Evolutionary conservation across 1,140 invertebrate species (phyloP).

Genomic region (Lordiphosa clarofinis): DNA sequence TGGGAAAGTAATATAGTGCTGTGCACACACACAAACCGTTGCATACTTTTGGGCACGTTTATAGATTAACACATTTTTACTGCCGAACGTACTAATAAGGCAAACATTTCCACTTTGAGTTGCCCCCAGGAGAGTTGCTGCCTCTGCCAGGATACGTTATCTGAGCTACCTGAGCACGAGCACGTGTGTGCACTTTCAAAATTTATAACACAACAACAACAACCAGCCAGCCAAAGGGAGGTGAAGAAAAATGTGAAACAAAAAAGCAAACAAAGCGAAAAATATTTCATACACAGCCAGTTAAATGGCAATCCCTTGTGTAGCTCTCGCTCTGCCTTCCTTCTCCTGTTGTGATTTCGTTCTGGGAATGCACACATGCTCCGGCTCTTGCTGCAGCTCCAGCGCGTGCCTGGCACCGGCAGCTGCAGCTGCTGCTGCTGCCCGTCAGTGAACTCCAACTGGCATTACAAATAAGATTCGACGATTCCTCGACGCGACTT

Average conservation of each 20-base stretch:
- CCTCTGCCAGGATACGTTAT: slow-evolving; percentile 40
- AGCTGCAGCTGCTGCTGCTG: slow-evolving; percentile 44
- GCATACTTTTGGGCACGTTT: slow-evolving; percentile 52
- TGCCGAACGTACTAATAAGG: slow-evolving; percentile 77
- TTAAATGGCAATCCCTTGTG: slow-evolving; percentile 61
- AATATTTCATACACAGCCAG: slow-evolving; percentile 64
- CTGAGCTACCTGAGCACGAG: slow-evolving; percentile 29
- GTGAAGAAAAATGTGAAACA: slow-evolving; percentile 61
- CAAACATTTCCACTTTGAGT: slow-evolving; percentile 76
- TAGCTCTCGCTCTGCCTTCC: too few relatives aligned
- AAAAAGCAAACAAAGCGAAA: slow-evolving; percentile 50
- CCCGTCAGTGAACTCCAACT: slow-evolving; percentile 22
- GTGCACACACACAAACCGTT: slow-evolving; percentile 17
- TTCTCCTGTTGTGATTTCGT: slow-evolving; percentile 54
- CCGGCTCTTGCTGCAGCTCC: slow-evolving; percentile 11
- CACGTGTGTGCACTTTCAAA: slow-evolving; percentile 62
- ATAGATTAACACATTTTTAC: slow-evolving; percentile 78
- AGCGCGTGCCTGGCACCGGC: slow-evolving; percentile 43
- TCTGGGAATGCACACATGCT: slow-evolving; percentile 31
- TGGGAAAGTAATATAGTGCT: slow-evolving; percentile 64
- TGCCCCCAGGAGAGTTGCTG: slow-evolving; percentile 51
- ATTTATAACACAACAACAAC: slow-evolving; percentile 59
- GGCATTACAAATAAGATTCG: slow-evolving; percentile 40
- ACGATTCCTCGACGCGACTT: slow-evolving; percentile 39
- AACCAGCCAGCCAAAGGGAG: slow-evolving; percentile 21